Evolutionary conservation across 2,888 invertebrate species (phyloP), one percentile per base, ranked within the genome.

Genomic region (Parascotia fuliginaria): DNA sequence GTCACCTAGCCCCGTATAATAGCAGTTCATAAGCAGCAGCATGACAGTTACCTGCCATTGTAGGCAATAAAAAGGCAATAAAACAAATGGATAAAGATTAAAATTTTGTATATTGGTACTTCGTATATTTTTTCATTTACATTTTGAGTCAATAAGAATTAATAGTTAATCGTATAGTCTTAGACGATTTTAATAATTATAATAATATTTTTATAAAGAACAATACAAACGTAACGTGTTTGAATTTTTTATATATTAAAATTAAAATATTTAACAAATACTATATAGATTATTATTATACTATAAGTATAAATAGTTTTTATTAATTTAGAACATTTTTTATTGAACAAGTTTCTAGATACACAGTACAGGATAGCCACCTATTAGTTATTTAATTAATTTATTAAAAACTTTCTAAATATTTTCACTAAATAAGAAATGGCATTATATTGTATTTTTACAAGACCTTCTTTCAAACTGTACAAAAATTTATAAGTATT

Each of bases 21-120:
- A n/a, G n/a, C n/a, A n/a, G n/a, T n/a, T n/a, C n/a, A n/a, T n/a
- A n/a, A n/a, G n/a, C n/a, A n/a, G n/a, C n/a, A n/a, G n/a, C n/a
- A n/a, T n/a, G n/a, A n/a, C n/a, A n/a, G n/a, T n/a, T n/a, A n/a
- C n/a, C n/a, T n/a, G n/a, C n/a, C n/a, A n/a, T n/a, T n/a, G n/a
- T 11, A 5, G 15, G 9, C 13, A 9, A 11, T 27, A 0, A 7
- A 13, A 32, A 3, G 3, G 11, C 6, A 69, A 62, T 63, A 44
- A 85, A 85, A 83, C 73, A 60, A 72, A 44, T 31, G 16, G 15
- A 31, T 51, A 89, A 91, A 91, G 91, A 92, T 91, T 91, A 89
- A 90, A 91, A 90, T 89, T n/a, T 91, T 92, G 91, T 92, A 91
- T 92, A 92, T 90, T 91, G 92, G 91, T 91, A 91, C 90, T 88